Base-by-base conservation (phyloP, 2,888 invertebrate genomes). In the Zaprionus lineosus region DNA sequence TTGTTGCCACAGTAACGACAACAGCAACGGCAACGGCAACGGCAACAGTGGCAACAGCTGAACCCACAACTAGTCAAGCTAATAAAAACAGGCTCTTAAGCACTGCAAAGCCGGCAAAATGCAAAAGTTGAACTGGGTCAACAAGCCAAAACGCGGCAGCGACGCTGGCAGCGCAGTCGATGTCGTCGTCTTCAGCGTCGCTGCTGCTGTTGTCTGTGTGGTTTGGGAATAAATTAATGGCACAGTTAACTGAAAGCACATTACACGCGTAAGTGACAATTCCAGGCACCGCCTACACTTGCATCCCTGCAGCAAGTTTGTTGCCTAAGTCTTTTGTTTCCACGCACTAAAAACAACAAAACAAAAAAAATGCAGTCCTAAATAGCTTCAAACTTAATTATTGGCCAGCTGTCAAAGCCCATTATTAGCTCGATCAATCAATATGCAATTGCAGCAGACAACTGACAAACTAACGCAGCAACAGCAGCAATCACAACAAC, bases 71-170 rank as follows among this genome's bases (percentile, higher is more conserved):
- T 84, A 78, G 71, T 63, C 57, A 73, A 79, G 82, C 87, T 83
- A 86, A 83, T 86, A 76, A 76, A 87, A 85, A 79, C 72, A 65
- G 83, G 70, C 72, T 82, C 64, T 56, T 53, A 51, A 61, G 68
- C 66, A 52, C 59, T 60, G 59, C 68, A 58, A 67, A 85, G 88
- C 88, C 89, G 88, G 88, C 88, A 83, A 87, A 87, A 86, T 78
- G 74, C 72, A 84, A 86, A 86, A 83, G 83, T 85, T 87, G 88
- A 89, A 88, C 81, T 88, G 70, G 88, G 88, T 89, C 89, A 89
- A 86, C 86, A 76, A 87, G 88, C 86, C 86, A 77, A 74, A 69
- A 79, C 75, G 69, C 63, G 71, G 79, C 57, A 44, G 64, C 62
- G 63, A 61, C 51, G 51, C 8, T 28, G n/a, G 14, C 77, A 26